Percentiles rank a stretch among this genome's conserved stretches.
Evolutionary conservation across 2,113 vertebrate species (phyloP).

Genomic region (Oryzias melastigma): DNA sequence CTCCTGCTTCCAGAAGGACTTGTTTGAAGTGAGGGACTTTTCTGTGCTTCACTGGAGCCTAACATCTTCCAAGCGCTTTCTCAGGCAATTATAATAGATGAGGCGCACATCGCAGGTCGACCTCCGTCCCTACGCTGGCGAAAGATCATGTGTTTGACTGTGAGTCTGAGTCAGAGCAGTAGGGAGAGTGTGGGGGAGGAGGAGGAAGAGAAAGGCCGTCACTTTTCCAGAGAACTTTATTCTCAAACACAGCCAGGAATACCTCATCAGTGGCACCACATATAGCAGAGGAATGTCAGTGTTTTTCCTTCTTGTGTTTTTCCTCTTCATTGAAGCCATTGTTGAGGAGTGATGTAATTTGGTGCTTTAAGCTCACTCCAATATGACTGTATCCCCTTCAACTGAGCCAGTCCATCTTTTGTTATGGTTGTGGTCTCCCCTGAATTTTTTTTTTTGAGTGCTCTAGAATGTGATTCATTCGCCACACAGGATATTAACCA

Average conservation of each 20-base stretch:
- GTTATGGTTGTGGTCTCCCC: constrained; percentile 55
- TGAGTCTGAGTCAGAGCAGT: constrained; percentile 26
- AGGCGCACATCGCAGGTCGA: constrained; percentile 56
- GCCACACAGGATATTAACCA: constrained; percentile 72
- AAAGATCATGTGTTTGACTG: constrained; percentile 30
- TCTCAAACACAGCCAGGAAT: constrained; percentile 49
- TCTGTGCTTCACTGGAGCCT: constrained; percentile 61
- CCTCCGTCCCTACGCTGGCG: constrained; percentile 28
- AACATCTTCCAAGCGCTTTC: constrained; percentile 58
- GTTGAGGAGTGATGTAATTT: constrained; percentile 69
- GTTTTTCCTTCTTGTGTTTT: constrained; percentile 41
- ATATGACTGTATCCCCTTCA: constrained; percentile 54
- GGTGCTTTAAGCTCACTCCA: constrained; percentile 66
- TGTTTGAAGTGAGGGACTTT: constrained; percentile 63
- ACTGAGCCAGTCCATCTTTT: constrained; percentile 45
- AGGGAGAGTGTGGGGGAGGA: constrained; percentile 4
- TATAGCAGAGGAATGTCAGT: constrained; percentile 55
- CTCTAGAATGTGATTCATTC: constrained; percentile 31
- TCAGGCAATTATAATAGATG: constrained; percentile 70
- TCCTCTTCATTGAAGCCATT: constrained; percentile 67
- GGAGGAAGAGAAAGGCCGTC: constrained; percentile 26
- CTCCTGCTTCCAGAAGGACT: constrained; percentile 12
- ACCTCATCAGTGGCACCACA: constrained; percentile 54
- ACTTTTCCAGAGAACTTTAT: constrained; percentile 50
- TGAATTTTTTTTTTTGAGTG: constrained; percentile 11